A percentile compares a stretch with the other conserved stretches of the same genome.
Conservation (phyloP, 2,113 vertebrate genomes). For the Saguinus midas region DNA sequence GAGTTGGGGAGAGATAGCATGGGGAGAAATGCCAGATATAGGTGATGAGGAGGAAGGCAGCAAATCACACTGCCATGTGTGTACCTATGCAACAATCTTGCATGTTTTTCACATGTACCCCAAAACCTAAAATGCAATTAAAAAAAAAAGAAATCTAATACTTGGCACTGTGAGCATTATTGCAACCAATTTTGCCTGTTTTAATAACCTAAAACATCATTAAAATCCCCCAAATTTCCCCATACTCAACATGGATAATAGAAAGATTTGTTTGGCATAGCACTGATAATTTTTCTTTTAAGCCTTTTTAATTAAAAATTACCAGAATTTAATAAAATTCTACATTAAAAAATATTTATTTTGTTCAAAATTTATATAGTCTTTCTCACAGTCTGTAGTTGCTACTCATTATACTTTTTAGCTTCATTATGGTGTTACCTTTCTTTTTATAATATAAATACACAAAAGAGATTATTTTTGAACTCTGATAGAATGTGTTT, state of each 20-base stretch:
- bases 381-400: background rate
- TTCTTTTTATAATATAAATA: background rate
- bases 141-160: background rate
- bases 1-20: no score
- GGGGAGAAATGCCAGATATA: no score
- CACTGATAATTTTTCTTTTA: background rate
- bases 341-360: background rate
- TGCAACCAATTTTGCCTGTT: background rate
- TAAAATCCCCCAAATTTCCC: slow-evolving; percentile 14
- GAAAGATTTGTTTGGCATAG: background rate
- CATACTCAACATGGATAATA: background rate
- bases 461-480: background rate
- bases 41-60: no score
- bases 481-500: background rate
- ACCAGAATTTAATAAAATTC: background rate
- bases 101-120: no score
- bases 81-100: no score
- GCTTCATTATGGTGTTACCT: background rate
- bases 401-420: background rate
- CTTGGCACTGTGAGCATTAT: background rate
- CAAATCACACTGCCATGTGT: no score
- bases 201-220: background rate
- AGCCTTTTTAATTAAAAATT: background rate
- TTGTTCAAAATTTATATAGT: background rate
- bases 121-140: no score